Percentiles rank a stretch among this genome's conserved stretches.
phyloP scores from a whole-genome alignment of 2,797 vertebrate species.

The Scleropages formosus region DNA sequence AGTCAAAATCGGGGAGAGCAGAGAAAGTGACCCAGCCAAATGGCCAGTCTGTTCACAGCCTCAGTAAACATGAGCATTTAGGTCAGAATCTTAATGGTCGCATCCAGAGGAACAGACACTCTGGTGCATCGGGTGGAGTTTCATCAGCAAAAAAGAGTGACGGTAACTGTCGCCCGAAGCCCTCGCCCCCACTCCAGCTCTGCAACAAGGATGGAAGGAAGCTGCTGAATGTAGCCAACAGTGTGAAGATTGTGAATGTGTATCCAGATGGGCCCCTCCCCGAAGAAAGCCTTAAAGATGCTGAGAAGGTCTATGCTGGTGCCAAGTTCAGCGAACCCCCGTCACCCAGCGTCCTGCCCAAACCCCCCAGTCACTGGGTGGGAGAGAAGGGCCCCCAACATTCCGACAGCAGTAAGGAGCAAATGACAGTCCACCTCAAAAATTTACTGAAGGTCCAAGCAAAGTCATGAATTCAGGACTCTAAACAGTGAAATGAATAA shows the following conservation, averaged over 20 bases:
- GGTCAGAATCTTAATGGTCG: constrained; percentile 39
- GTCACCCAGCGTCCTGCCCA: constrained; percentile 89
- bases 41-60: constrained; percentile 30
- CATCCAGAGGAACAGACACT: constrained; percentile 46
- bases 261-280: constrained; percentile 50
- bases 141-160: constrained; percentile 57
- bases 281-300: constrained; percentile 73
- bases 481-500: not conserved
- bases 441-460: constrained; percentile 86
- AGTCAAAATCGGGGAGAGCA: constrained; percentile 51
- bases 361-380: constrained; percentile 93
- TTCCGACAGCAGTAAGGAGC: constrained; percentile 75
- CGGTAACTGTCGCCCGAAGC: constrained; percentile 64
- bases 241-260: constrained; percentile 57
- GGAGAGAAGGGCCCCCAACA: constrained; percentile 63
- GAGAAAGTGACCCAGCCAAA: constrained; percentile 51
- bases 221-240: constrained; percentile 69
- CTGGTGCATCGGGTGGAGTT: constrained; percentile 21
- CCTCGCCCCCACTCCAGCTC: constrained; percentile 47
- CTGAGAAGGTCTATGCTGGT: constrained; percentile 84
- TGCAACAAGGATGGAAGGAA: constrained; percentile 67
- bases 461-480: constrained; percentile 47
- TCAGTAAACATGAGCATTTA: constrained; percentile 38
- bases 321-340: constrained; percentile 93
- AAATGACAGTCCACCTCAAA: constrained; percentile 89